Evolutionary conservation across 2,888 invertebrate species (phyloP), one percentile per base, ranked within the genome.

Genomic region (Polyommatus iphigenia): DNA sequence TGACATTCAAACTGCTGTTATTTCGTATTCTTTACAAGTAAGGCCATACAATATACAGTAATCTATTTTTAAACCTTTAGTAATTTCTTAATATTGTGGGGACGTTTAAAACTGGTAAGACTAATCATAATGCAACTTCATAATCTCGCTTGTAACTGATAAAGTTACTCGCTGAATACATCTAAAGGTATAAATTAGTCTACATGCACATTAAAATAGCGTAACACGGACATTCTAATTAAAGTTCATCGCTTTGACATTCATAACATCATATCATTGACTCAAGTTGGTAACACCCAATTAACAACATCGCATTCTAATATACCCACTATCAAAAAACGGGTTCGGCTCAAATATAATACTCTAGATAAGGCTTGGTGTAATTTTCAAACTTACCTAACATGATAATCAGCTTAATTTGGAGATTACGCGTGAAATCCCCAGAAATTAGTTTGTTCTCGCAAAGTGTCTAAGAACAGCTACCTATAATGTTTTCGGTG

Each of bases 31-130:
- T 92, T 93, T 90, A 90, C 94, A 94, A 93, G 94, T 94, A 94
- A 94, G 94, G 94, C 93, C 93, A 92, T 93, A 89, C 92, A 93
- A 92, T 93, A 93, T 93, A 94, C 93, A 93, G 92, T 93, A 93
- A 93, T 93, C 94, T 94, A 94, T 94, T 94, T 94, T 89, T 94
- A 94, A 94, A 93, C 93, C 88, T 93, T 93, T 90, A 92, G 94
- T 94, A 94, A 94, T 93, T 93, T 91, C 92, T 90, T 87, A 92
- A 92, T 89, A 90, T 91, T 90, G 89, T 91, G 93, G 93, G 92
- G 91, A 88, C 92, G 88, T 88, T 90, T 90, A 86, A 88, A 90
- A 87, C 89, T 88, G 93, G 92, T 93, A 92, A 93, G 93, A 91
- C 88, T 92, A 90, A 90, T 77, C 77, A 77, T 71, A 77, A 72